Percentiles rank a stretch among this genome's conserved stretches.
Conservation (phyloP, 2,113 vertebrate genomes). For the Rhodinocichla rosea region DNA sequence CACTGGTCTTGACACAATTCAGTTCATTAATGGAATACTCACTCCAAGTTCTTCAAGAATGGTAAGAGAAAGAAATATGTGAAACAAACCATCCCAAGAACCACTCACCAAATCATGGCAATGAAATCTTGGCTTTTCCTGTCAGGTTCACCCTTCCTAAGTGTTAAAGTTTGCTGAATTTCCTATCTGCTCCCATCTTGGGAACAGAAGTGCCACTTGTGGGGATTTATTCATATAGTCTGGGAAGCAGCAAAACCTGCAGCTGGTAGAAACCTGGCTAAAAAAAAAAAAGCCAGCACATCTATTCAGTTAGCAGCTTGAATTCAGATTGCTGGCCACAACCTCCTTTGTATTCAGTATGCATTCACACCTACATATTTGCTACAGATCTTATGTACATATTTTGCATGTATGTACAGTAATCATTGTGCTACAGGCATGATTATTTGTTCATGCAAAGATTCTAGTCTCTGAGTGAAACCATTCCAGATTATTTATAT, state of each 20-base stretch:
- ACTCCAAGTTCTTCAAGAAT: neutral
- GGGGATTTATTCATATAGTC: neutral
- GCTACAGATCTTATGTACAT: neutral
- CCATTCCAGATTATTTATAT: neutral
- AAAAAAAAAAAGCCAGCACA: neutral
- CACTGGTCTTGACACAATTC: neutral
- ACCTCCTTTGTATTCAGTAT: neutral
- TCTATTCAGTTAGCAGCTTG: neutral
- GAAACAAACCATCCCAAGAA: neutral
- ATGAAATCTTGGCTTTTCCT: neutral
- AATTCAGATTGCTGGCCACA: neutral
- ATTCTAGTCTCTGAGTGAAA: neutral
- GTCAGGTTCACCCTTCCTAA: neutral
- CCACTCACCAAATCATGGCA: accelerated
- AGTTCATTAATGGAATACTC: too few species aligned
- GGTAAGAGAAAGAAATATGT: neutral
- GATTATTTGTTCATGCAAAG: neutral
- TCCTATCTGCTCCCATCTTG: neutral
- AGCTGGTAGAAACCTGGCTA: neutral
- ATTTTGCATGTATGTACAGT: neutral
- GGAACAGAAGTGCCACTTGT: neutral
- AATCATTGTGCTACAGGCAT: neutral
- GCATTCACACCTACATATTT: neutral
- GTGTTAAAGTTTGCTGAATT: neutral
- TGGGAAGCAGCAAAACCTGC: neutral